phyloP scores from a whole-genome alignment of 1,140 invertebrate genomes.

The Protaetia brevitarsis region DNA sequence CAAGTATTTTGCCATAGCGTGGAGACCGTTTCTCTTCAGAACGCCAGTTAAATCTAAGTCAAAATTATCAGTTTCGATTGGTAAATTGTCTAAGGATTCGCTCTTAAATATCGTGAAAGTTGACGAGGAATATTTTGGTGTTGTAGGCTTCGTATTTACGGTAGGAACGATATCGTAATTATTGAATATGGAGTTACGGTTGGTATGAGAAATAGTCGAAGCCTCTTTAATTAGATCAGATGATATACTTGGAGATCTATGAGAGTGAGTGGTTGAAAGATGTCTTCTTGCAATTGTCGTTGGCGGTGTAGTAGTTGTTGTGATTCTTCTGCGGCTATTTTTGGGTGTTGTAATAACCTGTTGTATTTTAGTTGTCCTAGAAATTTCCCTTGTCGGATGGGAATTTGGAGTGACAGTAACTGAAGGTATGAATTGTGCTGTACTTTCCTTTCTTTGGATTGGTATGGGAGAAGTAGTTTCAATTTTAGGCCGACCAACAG shows the following conservation, averaged over 20 bases:
- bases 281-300: constrained; percentile 40
- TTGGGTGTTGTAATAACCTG: constrained; percentile 33
- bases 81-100: constrained; percentile 21
- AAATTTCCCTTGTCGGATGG: constrained; percentile 42
- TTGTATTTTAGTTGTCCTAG: constrained; percentile 31
- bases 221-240: constrained; percentile 34
- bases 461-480: constrained; percentile 47
- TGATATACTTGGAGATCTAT: neutral
- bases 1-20: constrained; percentile 78
- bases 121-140: constrained; percentile 34
- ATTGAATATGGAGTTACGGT: constrained; percentile 37
- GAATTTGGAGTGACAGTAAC: constrained; percentile 45
- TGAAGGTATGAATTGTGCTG: constrained; percentile 25
- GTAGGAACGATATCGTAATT: constrained; percentile 33
- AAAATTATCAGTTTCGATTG: neutral
- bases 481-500: neutral
- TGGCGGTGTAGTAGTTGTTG: constrained; percentile 42
- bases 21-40: constrained; percentile 69
- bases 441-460: neutral
- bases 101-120: constrained; percentile 37
- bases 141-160: constrained; percentile 40
- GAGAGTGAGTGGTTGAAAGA: constrained; percentile 31
- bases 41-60: constrained; percentile 56
- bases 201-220: constrained; percentile 37
- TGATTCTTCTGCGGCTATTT: constrained; percentile 38